Conservation (phyloP, 2,113 vertebrate genomes). For the Microcebus jonahi region DNA sequence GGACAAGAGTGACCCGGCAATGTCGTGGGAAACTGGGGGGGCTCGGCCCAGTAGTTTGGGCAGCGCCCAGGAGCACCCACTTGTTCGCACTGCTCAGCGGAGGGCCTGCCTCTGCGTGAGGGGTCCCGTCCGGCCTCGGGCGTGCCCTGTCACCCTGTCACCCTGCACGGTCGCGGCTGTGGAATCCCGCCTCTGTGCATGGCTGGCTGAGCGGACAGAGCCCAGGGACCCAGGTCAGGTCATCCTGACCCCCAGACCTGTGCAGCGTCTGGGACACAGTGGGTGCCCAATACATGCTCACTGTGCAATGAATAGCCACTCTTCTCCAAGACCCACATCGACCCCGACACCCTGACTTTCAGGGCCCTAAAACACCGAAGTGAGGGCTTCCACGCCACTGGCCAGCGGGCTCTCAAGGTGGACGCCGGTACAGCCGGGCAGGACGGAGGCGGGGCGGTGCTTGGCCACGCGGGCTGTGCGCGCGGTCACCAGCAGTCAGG, state of each 20-base stretch:
- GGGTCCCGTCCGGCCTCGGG: not conserved
- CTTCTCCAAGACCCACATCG: not conserved
- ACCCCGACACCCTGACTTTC: not conserved
- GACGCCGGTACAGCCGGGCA: not conserved
- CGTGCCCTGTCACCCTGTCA: not conserved
- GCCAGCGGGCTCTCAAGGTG: not conserved
- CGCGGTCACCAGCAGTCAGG: too few species aligned
- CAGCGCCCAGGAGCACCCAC: not conserved
- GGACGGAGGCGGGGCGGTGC: not conserved
- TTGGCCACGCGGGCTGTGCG: not conserved
- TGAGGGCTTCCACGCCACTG: not conserved
- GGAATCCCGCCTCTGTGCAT: not conserved
- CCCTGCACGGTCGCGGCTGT: not conserved
- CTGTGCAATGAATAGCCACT: not conserved
- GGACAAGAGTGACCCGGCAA: not conserved
- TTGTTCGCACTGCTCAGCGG: not conserved
- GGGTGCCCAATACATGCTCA: not conserved
- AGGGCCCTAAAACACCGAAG: not conserved
- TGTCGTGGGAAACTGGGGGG: not conserved
- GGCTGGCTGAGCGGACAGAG: not conserved
- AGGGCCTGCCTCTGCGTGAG: not conserved
- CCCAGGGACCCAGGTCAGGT: not conserved
- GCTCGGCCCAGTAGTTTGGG: not conserved
- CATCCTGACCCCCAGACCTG: not conserved
- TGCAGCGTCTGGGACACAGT: not conserved